Conservation (phyloP, 2,113 vertebrate species). For the Apodemus speciosus region DNA sequence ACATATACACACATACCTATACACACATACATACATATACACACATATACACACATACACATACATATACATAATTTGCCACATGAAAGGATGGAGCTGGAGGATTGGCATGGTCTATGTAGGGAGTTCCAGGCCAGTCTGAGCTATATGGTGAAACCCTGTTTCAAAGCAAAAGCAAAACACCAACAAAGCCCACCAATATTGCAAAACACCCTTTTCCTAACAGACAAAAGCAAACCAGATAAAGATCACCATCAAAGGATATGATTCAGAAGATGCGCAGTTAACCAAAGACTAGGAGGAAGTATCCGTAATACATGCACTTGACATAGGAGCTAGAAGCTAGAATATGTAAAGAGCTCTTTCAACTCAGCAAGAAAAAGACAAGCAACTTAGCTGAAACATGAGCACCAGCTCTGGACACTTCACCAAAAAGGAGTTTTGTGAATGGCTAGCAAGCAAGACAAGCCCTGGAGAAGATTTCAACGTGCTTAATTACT, state of each 20-base stretch:
- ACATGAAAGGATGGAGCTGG: background rate
- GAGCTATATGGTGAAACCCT: background rate
- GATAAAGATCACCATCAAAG: background rate
- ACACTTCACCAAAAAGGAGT: background rate
- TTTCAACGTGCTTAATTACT: background rate
- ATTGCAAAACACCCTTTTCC: background rate
- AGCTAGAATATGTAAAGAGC: background rate
- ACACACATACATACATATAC: too few species aligned
- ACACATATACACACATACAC: too few species aligned
- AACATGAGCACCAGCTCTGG: background rate
- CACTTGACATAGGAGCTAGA: background rate
- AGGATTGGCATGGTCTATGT: background rate
- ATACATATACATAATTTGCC: background rate
- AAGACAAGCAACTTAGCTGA: background rate
- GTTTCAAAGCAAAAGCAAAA: background rate
- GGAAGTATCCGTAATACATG: background rate
- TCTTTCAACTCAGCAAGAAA: background rate
- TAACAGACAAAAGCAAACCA: background rate
- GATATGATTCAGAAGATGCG: background rate
- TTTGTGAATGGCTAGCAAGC: background rate
- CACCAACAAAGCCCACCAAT: background rate
- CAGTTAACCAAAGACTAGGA: background rate
- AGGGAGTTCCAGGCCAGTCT: background rate
- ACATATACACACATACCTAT: background rate
- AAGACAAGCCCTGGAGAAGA: background rate